Conservation (phyloP, 2,888 invertebrate species). For the Andrena camellia region DNA sequence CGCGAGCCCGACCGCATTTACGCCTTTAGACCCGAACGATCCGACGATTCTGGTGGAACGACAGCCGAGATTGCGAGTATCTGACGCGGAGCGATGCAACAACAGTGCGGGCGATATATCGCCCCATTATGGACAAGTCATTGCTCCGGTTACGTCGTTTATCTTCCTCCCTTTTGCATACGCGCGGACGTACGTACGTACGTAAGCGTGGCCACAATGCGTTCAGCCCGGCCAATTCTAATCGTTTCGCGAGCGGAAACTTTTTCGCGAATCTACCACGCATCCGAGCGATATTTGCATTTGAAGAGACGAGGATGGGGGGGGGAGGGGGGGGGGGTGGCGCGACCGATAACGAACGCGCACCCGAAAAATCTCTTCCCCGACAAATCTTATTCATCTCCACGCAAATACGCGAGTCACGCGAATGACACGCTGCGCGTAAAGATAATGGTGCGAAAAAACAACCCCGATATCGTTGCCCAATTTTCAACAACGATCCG, state of each 20-base stretch:
- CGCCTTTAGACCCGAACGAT: not conserved
- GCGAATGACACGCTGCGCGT: too few relatives aligned
- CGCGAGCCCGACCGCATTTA: conserved; percentile 25
- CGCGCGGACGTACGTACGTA: not conserved
- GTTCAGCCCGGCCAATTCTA: not conserved
- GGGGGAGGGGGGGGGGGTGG: too few relatives aligned
- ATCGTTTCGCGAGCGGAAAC: not conserved
- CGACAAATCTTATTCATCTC: not conserved
- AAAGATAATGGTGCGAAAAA: too few relatives aligned
- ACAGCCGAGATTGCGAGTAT: conserved; percentile 25
- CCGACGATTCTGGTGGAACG: conserved; percentile 15
- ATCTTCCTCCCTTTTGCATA: conserved; percentile 17
- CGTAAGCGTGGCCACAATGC: conserved; percentile 1
- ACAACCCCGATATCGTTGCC: too few relatives aligned
- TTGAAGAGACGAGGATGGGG: too few relatives aligned
- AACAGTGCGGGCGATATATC: conserved; percentile 26
- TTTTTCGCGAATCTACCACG: not conserved
- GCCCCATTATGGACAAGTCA: conserved; percentile 39
- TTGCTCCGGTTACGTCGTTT: conserved; percentile 46
- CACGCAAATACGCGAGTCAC: too few relatives aligned
- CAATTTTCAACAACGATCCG: conserved; percentile 8
- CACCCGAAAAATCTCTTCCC: not conserved
- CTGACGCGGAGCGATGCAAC: conserved; percentile 7
- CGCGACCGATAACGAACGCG: not conserved
- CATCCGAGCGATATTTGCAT: conserved; percentile 1